Evolutionary conservation across 2,888 invertebrate genomes (phyloP), one percentile per base, ranked within the genome.

Genomic region (Catocala fraxini): DNA sequence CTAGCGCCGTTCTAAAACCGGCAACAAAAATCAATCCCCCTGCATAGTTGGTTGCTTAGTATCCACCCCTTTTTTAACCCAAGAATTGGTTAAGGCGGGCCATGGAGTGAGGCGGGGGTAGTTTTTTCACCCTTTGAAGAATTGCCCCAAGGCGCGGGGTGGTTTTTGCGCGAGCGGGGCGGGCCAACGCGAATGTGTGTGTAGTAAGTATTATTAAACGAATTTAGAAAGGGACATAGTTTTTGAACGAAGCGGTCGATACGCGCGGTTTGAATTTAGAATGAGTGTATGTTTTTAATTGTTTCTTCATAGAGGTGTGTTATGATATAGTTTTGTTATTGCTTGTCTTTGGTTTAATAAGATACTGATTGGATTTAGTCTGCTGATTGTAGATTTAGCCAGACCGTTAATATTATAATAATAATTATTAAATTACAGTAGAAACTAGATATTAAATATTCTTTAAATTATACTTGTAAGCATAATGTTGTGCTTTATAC

Each of bases 61-160:
- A 89, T 87, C 92, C 92, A 86, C 93, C 93, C 93, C 91, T 91
- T 93, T 93, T 93, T 93, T 91, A 90, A 87, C 93, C 92, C 91
- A 93, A 93, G 93, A 94, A 92, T 90, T 87, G 88, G 75, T 89
- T 89, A 93, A 93, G 93, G 93, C 91, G 92, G 91, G 88, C 82
- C 78, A 73, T 66, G 75, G 81, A 77, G 72, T 84, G 82, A 80
- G 81, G 80, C 62, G 71, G 72, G 71, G 75, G 68, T 65, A 89
- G 88, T 93, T 93, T 93, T 93, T 93, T 92, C 92, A 89, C 93
- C 93, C 93, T 92, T 93, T 92, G 93, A 93, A 93, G 93, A 93
- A 93, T 93, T 92, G 91, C 91, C 92, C 92, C 85, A 92, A 92
- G 91, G 92, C 91, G 86, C 83, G 87, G 86, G 90, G 91, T 79